phyloP scores from a whole-genome alignment of 64 coral and sea anemone genomes.

The Montipora sp. region DNA sequence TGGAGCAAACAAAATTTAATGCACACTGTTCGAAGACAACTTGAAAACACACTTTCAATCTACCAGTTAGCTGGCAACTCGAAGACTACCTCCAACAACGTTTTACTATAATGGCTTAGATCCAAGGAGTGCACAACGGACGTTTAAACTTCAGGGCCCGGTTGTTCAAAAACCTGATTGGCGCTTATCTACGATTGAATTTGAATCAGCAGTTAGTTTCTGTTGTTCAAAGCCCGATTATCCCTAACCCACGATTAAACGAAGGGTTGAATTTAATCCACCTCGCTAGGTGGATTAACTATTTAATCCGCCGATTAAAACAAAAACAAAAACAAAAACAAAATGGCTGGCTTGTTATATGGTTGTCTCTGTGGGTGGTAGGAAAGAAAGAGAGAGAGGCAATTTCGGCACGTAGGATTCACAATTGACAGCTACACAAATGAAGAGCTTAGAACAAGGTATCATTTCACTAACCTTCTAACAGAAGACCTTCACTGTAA shows the following conservation, averaged over 20 bases:
- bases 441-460: neutral
- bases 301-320: neutral
- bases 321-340: neutral
- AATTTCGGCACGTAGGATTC: neutral
- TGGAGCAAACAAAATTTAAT: too few species aligned
- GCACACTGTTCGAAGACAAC: neutral
- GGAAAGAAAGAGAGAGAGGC: neutral
- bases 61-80: conserved; percentile 15
- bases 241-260: conserved; percentile 41
- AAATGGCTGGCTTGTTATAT: conserved; percentile 1
- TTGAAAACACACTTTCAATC: conserved; percentile 11
- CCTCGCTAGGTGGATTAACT: neutral
- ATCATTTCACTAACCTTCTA: neutral
- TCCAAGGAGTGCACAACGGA: too few species aligned
- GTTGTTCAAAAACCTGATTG: conserved; percentile 1
- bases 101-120: too few species aligned
- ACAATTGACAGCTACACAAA: neutral
- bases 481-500: neutral
- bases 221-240: conserved; percentile 3
- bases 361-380: neutral
- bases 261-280: neutral
- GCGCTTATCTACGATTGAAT: neutral
- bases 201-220: neutral
- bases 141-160: neutral
- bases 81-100: neutral